Conservation (phyloP, 2,797 vertebrate species). For the Crax fasciolata region DNA sequence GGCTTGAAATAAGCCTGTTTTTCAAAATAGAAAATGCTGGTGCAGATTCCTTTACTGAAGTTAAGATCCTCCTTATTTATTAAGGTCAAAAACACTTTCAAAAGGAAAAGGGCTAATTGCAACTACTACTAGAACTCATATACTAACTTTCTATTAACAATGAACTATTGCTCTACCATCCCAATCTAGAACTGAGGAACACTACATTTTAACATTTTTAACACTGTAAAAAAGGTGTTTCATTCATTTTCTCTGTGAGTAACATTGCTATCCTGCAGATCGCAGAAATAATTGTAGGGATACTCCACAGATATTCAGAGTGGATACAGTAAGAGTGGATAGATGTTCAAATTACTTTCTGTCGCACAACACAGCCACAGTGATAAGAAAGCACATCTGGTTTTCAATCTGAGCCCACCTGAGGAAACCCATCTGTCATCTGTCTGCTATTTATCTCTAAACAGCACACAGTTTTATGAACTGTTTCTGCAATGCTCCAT, state of each 20-base stretch:
- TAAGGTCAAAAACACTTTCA: background rate
- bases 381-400: background rate
- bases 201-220: background rate
- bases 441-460: background rate
- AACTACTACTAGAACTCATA: background rate
- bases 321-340: background rate
- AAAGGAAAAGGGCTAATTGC: background rate
- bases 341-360: background rate
- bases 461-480: background rate
- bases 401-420: background rate
- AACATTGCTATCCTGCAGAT: rapidly evolving
- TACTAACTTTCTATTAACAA: background rate
- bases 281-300: background rate
- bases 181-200: background rate
- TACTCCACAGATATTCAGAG: background rate
- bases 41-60: background rate
- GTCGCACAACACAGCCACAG: background rate
- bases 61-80: background rate
- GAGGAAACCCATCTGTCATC: background rate
- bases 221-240: background rate
- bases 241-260: background rate
- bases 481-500: background rate
- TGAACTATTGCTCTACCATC: background rate
- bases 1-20: background rate
- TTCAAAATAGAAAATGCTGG: background rate